Evolutionary conservation across 2,113 vertebrate species (phyloP).

Genomic region (Steatornis caripensis): DNA sequence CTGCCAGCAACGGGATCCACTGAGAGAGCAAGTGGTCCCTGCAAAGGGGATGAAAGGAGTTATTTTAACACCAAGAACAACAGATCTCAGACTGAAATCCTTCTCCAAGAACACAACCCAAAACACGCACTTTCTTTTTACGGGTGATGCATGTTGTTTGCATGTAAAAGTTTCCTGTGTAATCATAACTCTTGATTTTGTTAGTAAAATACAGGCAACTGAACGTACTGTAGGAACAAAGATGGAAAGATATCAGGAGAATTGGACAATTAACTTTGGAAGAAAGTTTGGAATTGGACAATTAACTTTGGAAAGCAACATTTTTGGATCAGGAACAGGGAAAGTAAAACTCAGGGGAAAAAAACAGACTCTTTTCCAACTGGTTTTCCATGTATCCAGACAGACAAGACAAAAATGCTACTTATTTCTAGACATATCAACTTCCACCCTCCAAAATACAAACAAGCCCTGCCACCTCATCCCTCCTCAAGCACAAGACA

Average conservation of each 20-base stretch:
- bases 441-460: not conserved
- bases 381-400: not conserved
- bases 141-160: rapidly evolving
- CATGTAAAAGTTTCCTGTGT: rapidly evolving
- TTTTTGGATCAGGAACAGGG: not conserved
- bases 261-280: not conserved
- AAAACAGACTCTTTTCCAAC: not conserved
- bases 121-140: not conserved
- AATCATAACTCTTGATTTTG: not conserved
- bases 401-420: not conserved
- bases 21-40: constrained; percentile 90
- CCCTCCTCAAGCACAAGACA: not conserved
- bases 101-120: not conserved
- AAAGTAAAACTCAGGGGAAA: not conserved
- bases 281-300: not conserved
- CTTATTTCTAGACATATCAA: not conserved
- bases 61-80: not conserved
- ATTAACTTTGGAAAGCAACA: not conserved
- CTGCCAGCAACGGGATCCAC: constrained; percentile 91
- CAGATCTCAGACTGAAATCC: not conserved
- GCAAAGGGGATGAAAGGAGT: not conserved
- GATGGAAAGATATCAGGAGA: not conserved
- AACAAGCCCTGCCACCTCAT: not conserved
- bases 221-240: not conserved
- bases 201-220: not conserved